Conservation (phyloP, 2,797 vertebrate genomes). For the Capromys pilorides region DNA sequence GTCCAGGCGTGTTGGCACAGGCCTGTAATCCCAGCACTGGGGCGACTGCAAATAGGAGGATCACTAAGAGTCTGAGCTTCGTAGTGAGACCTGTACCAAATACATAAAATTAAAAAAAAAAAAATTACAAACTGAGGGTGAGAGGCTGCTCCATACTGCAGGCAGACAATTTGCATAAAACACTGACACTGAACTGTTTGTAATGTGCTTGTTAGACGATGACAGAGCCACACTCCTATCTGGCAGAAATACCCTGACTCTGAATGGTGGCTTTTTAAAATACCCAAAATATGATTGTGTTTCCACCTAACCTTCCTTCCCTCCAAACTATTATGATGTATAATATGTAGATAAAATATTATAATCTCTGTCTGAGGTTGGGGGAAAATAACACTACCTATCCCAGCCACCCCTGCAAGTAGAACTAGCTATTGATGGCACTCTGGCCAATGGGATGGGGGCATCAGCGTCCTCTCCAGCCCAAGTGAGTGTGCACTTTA, state of each 20-base stretch:
- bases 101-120: too few species aligned
- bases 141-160: background rate
- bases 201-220: background rate
- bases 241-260: background rate
- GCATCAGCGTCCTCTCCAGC: background rate
- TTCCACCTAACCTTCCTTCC: background rate
- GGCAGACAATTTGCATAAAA: conserved; percentile 13
- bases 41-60: too few species aligned
- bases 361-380: background rate
- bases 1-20: too few species aligned
- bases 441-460: background rate
- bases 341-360: background rate
- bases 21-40: too few species aligned
- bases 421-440: background rate
- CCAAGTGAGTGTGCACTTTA: background rate
- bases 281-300: background rate
- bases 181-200: background rate
- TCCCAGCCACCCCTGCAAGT: background rate
- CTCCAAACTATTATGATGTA: background rate
- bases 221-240: background rate
- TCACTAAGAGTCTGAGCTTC: too few species aligned
- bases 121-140: background rate
- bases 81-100: too few species aligned
- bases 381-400: background rate
- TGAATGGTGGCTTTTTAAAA: background rate